Evolutionary conservation across 2,113 vertebrate species (phyloP).

Genomic region (Maccullochella peelii): DNA sequence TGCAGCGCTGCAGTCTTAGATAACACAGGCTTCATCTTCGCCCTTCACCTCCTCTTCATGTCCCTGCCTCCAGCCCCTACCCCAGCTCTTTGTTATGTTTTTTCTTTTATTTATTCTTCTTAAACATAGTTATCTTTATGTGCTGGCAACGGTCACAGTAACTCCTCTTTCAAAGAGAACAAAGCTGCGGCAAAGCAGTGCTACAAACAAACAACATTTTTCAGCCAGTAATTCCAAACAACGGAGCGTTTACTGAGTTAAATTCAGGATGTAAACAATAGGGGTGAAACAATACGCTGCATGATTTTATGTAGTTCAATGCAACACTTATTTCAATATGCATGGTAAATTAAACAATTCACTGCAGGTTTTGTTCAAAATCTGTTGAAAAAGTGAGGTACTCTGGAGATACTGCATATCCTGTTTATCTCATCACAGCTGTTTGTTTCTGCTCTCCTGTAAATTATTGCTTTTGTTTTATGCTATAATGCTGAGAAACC

Average conservation of each 20-base stretch:
- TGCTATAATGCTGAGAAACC: conserved; percentile 4
- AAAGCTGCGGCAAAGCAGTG: conserved; percentile 44
- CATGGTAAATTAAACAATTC: conserved; percentile 49
- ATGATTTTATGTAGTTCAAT: conserved; percentile 36
- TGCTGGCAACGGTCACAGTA: conserved; percentile 66
- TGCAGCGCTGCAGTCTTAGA: conserved; percentile 82
- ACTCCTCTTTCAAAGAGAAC: conserved; percentile 53
- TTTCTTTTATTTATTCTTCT: conserved; percentile 76
- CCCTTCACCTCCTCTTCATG: conserved; percentile 82
- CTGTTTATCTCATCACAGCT: not conserved
- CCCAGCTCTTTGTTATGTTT: conserved; percentile 40
- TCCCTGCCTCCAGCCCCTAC: conserved; percentile 56
- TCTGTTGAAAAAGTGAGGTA: conserved; percentile 14
- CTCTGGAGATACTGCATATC: not conserved
- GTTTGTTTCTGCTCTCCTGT: conserved; percentile 10
- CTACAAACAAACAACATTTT: conserved; percentile 46
- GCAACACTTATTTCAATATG: conserved; percentile 17
- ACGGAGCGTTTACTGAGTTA: conserved; percentile 32
- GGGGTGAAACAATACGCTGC: conserved; percentile 31
- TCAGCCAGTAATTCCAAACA: conserved; percentile 63
- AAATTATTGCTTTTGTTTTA: conserved; percentile 24
- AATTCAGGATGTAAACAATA: conserved; percentile 60
- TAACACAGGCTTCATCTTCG: conserved; percentile 85
- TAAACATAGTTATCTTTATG: conserved; percentile 72
- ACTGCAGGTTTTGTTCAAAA: conserved; percentile 18